These are phyloP conservation scores for Andrena bicolor DNA, from an alignment of 2,888 invertebrate genomes.

Conservation along the genomic window DNA sequence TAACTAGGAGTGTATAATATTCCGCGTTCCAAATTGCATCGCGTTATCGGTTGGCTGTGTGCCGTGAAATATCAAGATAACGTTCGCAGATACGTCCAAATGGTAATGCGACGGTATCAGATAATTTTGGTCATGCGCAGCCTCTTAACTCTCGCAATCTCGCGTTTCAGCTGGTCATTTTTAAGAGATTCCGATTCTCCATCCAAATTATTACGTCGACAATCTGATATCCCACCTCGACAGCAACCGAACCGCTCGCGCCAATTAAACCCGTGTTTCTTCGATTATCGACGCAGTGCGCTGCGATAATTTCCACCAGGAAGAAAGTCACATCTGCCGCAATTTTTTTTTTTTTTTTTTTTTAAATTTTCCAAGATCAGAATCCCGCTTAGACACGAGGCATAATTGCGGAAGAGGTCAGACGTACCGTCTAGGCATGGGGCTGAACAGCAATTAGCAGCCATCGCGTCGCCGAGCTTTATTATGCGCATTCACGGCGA, in stretches of 20 bases:
- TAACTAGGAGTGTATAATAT: constrained; percentile 32
- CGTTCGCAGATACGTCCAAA: constrained; percentile 26
- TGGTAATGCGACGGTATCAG: constrained; percentile 29
- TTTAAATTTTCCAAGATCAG: not conserved
- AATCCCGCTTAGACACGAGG: no score
- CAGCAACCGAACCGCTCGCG: no score
- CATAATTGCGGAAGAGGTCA: constrained; percentile 9
- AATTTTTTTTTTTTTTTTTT: no score
- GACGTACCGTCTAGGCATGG: not conserved
- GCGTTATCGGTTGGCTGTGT: constrained; percentile 59
- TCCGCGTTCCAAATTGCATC: constrained; percentile 59
- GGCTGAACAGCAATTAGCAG: constrained; percentile 40
- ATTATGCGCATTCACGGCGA: constrained; percentile 20
- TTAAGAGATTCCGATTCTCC: not conserved
- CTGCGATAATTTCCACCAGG: no score
- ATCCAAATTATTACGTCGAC: not conserved
- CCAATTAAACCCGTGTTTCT: no score
- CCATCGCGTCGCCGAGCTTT: constrained; percentile 11
- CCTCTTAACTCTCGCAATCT: constrained; percentile 19
- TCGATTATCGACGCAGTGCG: no score
- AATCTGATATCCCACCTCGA: no score
- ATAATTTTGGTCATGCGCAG: constrained; percentile 36
- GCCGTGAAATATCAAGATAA: constrained; percentile 54
- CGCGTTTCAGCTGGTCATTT: constrained; percentile 5
- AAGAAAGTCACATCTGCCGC: no score